phyloP scores from a whole-genome alignment of 2,113 vertebrate species.

The Chrysemys picta region DNA sequence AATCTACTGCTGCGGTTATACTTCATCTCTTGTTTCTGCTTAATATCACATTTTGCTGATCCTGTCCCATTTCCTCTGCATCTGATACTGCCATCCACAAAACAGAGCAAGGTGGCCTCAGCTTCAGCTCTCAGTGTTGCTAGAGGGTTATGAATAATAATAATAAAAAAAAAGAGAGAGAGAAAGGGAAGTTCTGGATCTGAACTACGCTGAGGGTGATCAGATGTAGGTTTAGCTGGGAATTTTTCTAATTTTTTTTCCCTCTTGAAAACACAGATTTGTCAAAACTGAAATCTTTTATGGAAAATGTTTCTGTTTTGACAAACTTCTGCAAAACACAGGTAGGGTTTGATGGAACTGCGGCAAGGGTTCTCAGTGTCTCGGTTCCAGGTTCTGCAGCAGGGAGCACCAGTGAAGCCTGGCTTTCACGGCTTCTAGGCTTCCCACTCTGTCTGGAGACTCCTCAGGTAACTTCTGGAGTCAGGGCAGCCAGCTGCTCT shows the following conservation, averaged over 20 bases:
- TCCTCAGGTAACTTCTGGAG: too few relatives aligned
- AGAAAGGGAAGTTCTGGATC: not conserved
- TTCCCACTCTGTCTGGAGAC: not conserved
- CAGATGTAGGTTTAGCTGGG: too few relatives aligned
- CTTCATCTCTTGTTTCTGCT: not conserved
- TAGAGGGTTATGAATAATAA: not conserved
- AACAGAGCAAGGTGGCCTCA: not conserved
- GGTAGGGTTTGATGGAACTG: too few relatives aligned
- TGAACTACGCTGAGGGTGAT: accelerated
- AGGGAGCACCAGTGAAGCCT: not conserved
- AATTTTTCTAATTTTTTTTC: too few relatives aligned
- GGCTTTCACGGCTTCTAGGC: not conserved
- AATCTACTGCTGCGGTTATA: not conserved
- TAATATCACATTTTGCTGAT: not conserved
- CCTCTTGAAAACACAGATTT: too few relatives aligned
- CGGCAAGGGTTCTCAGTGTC: not conserved
- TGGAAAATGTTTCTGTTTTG: too few relatives aligned
- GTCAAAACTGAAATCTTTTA: too few relatives aligned
- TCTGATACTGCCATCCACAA: not conserved
- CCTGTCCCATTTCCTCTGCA: not conserved
- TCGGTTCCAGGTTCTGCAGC: not conserved
- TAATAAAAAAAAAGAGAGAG: not conserved
- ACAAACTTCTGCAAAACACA: too few relatives aligned
- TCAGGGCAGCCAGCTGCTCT: not conserved
- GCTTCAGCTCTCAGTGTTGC: not conserved